Evolutionary conservation across 2,113 vertebrate genomes (phyloP), one percentile per base, ranked within the genome.

Genomic region (Fukomys damarensis): DNA sequence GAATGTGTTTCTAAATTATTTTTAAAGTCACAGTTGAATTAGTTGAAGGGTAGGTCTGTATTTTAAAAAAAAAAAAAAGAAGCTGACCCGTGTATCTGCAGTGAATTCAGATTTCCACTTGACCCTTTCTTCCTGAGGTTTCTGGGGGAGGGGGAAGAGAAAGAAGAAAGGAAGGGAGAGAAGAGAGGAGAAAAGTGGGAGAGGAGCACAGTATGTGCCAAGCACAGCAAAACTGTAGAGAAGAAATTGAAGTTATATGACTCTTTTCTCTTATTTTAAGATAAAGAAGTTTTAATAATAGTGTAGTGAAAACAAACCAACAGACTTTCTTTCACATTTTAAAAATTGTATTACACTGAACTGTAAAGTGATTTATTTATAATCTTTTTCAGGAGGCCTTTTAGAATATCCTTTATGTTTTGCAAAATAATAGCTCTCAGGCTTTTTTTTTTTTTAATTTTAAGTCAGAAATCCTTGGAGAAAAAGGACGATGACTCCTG

Each of bases 391-490:
- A 38, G 72, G 74, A 87, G 84, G 6, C 83, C 24, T 70, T 91
- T 68, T 84, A 65, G 59, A 76, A 83, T 82, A 8, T 68, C 32
- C 38, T 89, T 94, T 38, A 84, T 19, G 54, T 32, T 80, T 74
- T 72, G 52, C 32, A 61, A 87, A 86, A 81, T 41, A 83, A 58
- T 76, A 41, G 26, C 49, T 89, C 24, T 41, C 46, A 63, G 52
- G 68, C 28, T 93, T 89, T 19, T 83, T 68, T 63, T 93, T 13
- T 30, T 61, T 61, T 30, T 59, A 52, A 35, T 38, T 24, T 65
- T 61, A 90, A 81, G 30, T 88, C 43, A 92, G 80, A 79, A 96
- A 46, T 77, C 84, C 79, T 85, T 76, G 84, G 59, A 86, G 88
- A 65, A 90, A 63, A 91, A 43, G 32, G 56, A 52, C 4, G 17